Base-by-base conservation (phyloP, 2,888 invertebrate species). In the Steinernema carpocapsae region DNA sequence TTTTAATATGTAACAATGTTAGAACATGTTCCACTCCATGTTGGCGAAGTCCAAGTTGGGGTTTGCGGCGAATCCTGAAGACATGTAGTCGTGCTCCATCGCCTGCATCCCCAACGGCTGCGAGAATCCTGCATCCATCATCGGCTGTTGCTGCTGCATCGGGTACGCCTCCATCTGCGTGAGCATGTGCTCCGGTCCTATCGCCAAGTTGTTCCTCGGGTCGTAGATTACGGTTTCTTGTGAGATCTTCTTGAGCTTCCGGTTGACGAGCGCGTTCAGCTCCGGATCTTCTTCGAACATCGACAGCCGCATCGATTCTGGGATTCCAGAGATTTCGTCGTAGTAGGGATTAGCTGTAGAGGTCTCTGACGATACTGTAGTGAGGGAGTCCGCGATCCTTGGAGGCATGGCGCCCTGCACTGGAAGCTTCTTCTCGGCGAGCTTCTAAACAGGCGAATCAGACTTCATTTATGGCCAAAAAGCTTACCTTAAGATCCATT, bases 201-300 rank as follows among this genome's bases (percentile, higher is more conserved):
- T 37, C 37, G 37, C 37, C 10, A 37, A 10, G 32, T 64, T 37
- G 4, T 2, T 64, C 17, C 17, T 1, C 7, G 29, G 24, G 64
- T 64, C 64, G 64, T 64, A 64, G 32, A 64, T 64, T 29, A 64
- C 37, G 64, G 24, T 64, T n/a, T 64, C 64, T 19, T 64, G 64
- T 29, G 26, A 29, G 32, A 64, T 26, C 32, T 64, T 64, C 32
- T 29, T 10, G 6, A 64, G 37, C 29, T 64, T 64, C 29, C 64
- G 29, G 3, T 17, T 17, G 2, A 64, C 17, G 29, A 64, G 19
- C 6, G 64, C 64, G 32, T 64, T 26, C 32, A 64, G 64, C 19
- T 64, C 64, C 4, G 64, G 64, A 32, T 64, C 64, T 10, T 64
- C 32, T 7, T 22, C 19, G 26, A 17, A 26, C 26, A 32, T 64